Base-by-base conservation (phyloP, 2,888 invertebrate species). In the Eudasyphora cyanicolor region DNA sequence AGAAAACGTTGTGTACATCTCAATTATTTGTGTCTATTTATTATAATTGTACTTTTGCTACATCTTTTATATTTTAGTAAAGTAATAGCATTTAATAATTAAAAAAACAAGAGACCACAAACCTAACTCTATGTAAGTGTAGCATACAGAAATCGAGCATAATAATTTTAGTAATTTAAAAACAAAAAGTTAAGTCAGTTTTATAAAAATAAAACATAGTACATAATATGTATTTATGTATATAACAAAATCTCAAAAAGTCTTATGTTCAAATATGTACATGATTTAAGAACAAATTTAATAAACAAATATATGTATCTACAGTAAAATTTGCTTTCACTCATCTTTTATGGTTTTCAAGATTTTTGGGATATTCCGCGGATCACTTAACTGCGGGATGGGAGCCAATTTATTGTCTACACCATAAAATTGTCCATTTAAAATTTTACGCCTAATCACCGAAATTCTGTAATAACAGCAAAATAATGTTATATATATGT, bases 371-470 rank as follows among this genome's bases (percentile, higher is more conserved):
- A 35, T 51, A 38, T 62, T 82, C 2, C 87, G 84, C 0, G 87
- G 86, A 84, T 87, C 88, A 1, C 73, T 82, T 17, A 82, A 70
- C 2, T 84, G 79, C 0, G 90, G 90, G 21, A 89, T 85, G 0
- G 91, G 91, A 1, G 88, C 89, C 17, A 89, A 78, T 70, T 89
- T 89, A 71, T 87, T 87, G 60, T 89, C 88, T 1, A 87, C 83
- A 0, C 89, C 88, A 84, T 89, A 90, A 42, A 89, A 90, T 29
- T 88, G 77, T 0, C 90, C 90, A 79, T 88, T 90, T 3, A 90
- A 74, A 14, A 86, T 86, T 76, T 87, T 88, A 19, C 88, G 85
- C 57, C 88, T 84, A 14, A 88, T 86, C n/a, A 75, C 82, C 0
- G 82, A 83, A 75, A 77, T 80, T 45, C 89, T 90, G n/a, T n/a